Evolutionary conservation across 2,797 vertebrate genomes (phyloP).

Genomic region (Dendrocincla fuliginosa): DNA sequence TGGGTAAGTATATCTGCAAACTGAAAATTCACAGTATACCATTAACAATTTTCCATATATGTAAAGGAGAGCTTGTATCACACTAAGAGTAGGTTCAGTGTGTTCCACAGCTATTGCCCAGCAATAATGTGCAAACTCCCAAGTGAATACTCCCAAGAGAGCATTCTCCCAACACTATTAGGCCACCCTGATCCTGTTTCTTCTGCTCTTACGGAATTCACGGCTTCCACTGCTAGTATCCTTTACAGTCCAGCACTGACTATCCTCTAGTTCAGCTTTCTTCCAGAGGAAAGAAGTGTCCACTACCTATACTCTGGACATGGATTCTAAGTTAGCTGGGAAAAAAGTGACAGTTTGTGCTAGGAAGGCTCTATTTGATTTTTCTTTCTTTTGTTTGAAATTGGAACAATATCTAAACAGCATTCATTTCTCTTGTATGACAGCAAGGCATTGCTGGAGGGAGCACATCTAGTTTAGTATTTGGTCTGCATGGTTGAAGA

Average conservation of each 20-base stretch:
- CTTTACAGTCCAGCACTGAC: background rate
- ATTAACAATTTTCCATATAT: background rate
- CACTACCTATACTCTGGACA: fast-evolving
- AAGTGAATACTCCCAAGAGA: background rate
- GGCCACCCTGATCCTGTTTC: background rate
- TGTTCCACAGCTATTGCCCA: background rate
- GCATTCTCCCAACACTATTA: background rate
- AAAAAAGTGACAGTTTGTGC: background rate
- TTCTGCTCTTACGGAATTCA: background rate
- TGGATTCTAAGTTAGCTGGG: background rate
- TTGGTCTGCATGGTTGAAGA: background rate
- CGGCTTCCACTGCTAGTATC: background rate
- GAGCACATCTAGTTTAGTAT: background rate
- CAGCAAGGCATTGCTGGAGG: background rate
- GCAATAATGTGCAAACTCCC: background rate
- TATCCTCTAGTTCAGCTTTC: background rate
- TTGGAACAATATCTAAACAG: background rate
- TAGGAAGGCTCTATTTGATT: background rate
- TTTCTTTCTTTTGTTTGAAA: background rate
- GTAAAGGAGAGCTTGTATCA: background rate
- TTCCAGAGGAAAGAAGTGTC: background rate
- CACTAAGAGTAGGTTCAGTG: background rate
- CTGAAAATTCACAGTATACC: background rate
- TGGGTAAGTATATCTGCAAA: background rate
- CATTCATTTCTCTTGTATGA: background rate